Conservation (phyloP, 2,113 vertebrate species). For the Entosphenus tridentatus region DNA sequence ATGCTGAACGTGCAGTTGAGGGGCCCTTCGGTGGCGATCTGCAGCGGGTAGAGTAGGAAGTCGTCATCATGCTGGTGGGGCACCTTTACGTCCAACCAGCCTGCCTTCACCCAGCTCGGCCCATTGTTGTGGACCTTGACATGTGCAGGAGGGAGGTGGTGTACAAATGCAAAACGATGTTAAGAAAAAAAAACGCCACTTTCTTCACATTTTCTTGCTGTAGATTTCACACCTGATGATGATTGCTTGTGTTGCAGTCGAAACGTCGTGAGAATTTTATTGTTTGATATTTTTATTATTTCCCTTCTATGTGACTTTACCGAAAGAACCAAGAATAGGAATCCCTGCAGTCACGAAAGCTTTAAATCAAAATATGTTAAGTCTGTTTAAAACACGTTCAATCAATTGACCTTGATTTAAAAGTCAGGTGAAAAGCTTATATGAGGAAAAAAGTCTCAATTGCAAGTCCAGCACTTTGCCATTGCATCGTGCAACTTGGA, state of each 20-base stretch:
- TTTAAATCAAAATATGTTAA: neutral
- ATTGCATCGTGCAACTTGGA: neutral
- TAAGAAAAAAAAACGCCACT: neutral
- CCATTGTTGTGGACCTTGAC: constrained; percentile 65
- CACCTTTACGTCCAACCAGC: constrained; percentile 54
- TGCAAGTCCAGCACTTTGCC: neutral
- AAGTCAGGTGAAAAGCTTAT: no score
- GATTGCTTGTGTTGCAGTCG: neutral
- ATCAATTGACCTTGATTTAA: neutral
- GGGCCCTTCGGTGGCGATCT: constrained; percentile 62
- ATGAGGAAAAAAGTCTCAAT: neutral
- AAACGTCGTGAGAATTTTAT: no score
- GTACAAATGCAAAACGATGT: neutral
- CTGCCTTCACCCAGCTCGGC: constrained; percentile 75
- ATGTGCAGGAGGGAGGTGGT: constrained; percentile 11
- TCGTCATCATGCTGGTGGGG: constrained; percentile 46
- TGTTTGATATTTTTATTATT: no score
- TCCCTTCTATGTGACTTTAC: no score
- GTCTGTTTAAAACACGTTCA: neutral
- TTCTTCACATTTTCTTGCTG: neutral
- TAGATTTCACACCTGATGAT: no score
- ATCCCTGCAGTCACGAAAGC: no score
- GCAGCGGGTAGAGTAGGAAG: constrained; percentile 50
- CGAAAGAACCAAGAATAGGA: no score
- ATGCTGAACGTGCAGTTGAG: constrained; percentile 66